Percentiles rank a stretch among this genome's conserved stretches.
Conservation (phyloP, 2,797 vertebrate species). For the Acanthurus leucopareius region DNA sequence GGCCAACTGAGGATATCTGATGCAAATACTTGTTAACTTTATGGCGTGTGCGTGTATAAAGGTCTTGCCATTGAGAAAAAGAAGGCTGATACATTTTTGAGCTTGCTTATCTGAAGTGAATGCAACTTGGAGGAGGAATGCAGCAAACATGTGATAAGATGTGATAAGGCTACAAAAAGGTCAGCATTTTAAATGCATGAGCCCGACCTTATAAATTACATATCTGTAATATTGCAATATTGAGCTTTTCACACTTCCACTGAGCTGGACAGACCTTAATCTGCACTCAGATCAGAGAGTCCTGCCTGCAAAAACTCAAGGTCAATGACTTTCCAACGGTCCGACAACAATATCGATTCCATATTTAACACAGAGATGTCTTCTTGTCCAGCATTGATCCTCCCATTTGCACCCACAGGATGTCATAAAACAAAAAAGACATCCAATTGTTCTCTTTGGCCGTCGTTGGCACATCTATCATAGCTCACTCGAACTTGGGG, state of each 20-base stretch:
- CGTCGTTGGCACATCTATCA: conserved; percentile 44
- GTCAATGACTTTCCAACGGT: conserved; percentile 57
- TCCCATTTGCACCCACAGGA: conserved; percentile 11
- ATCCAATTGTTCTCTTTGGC: conserved; percentile 22
- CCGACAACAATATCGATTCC: conserved; percentile 66
- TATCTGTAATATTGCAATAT: conserved; percentile 16
- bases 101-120: no score
- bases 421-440: conserved; percentile 50
- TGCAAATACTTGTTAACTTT: no score
- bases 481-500: conserved; percentile 11
- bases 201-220: conserved; percentile 21
- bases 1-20: no score
- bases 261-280: conserved; percentile 45
- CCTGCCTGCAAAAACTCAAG: conserved; percentile 42
- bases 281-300: conserved; percentile 34
- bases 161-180: neutral
- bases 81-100: no score
- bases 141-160: neutral
- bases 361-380: conserved; percentile 72
- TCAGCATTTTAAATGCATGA: conserved; percentile 3
- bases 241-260: conserved; percentile 29
- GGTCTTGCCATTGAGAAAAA: no score
- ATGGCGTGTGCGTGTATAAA: no score
- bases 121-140: neutral
- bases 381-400: conserved; percentile 59